These are phyloP conservation scores for Ianthella basta DNA, from an alignment of 37 sponge, comb jelly and placozoan species.

Conservation along the genomic window DNA sequence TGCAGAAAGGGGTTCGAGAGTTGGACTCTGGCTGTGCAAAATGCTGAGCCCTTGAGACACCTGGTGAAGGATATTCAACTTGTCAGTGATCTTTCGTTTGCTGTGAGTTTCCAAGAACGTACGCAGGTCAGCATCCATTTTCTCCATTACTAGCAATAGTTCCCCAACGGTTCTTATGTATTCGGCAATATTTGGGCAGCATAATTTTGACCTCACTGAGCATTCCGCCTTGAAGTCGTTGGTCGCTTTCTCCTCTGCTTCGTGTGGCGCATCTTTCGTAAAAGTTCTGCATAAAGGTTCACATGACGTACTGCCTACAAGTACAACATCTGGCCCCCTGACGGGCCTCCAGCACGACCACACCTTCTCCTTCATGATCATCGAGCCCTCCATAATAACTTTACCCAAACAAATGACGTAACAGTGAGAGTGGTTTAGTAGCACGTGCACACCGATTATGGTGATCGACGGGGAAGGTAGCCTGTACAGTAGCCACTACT, in stretches of 20 bases:
- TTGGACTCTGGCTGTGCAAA: background rate
- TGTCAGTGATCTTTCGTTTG: background rate
- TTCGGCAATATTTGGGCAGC: background rate
- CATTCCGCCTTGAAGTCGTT: background rate
- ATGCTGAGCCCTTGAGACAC: background rate
- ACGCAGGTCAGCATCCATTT: constrained; percentile 3
- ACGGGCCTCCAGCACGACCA: too few relatives aligned
- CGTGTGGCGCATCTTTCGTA: background rate
- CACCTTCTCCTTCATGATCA: too few relatives aligned
- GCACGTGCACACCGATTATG: too few relatives aligned
- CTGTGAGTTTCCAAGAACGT: background rate
- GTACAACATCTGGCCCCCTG: too few relatives aligned
- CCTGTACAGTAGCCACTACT: too few relatives aligned
- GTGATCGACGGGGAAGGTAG: too few relatives aligned
- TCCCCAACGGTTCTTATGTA: background rate
- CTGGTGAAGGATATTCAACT: background rate
- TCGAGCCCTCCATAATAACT: too few relatives aligned
- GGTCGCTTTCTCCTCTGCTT: background rate
- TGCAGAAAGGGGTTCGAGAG: background rate
- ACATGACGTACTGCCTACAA: too few relatives aligned
- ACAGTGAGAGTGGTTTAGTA: too few relatives aligned
- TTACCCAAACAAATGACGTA: too few relatives aligned
- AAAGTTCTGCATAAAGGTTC: too few relatives aligned
- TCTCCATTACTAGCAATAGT: constrained; percentile 17
- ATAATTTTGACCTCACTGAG: background rate